These are phyloP conservation scores for Priocnemis perturbator DNA, from an alignment of 2,888 invertebrate genomes.

Conservation along the genomic window DNA sequence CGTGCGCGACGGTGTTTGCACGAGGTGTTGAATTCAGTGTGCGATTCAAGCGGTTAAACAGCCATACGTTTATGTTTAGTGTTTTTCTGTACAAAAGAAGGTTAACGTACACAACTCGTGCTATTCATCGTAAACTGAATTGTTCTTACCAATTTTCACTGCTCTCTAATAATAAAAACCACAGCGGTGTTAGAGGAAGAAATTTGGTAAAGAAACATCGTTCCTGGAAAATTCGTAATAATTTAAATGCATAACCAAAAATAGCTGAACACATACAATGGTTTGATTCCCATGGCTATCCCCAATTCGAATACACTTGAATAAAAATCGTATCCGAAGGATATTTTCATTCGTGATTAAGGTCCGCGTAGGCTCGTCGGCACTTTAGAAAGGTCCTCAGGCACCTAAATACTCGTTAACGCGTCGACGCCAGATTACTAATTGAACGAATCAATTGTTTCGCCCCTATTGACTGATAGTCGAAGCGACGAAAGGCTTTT, in stretches of 20 bases:
- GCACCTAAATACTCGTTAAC: constrained; percentile 22
- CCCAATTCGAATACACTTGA: too few relatives aligned
- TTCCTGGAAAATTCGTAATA: too few relatives aligned
- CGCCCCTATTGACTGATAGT: constrained; percentile 34
- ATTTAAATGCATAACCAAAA: too few relatives aligned
- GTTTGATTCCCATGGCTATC: too few relatives aligned
- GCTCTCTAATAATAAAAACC: too few relatives aligned
- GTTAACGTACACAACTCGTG: too few relatives aligned
- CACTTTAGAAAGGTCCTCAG: constrained; percentile 3
- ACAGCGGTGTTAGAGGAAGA: too few relatives aligned
- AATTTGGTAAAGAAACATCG: too few relatives aligned
- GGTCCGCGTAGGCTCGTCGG: not conserved
- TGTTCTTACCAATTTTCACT: too few relatives aligned
- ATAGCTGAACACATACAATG: too few relatives aligned
- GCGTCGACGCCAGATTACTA: constrained; percentile 53
- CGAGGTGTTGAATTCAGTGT: constrained; percentile 39
- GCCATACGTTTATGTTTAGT: not conserved
- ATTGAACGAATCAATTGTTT: constrained; percentile 65
- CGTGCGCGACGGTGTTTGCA: constrained; percentile 29
- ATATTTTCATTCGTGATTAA: not conserved
- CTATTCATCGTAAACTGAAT: too few relatives aligned
- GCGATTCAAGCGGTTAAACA: constrained; percentile 8
- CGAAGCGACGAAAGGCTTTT: constrained; percentile 50
- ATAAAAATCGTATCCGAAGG: too few relatives aligned
- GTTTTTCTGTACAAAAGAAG: not conserved